phyloP scores from a whole-genome alignment of 2,888 invertebrate species.

The Andrena minutula region DNA sequence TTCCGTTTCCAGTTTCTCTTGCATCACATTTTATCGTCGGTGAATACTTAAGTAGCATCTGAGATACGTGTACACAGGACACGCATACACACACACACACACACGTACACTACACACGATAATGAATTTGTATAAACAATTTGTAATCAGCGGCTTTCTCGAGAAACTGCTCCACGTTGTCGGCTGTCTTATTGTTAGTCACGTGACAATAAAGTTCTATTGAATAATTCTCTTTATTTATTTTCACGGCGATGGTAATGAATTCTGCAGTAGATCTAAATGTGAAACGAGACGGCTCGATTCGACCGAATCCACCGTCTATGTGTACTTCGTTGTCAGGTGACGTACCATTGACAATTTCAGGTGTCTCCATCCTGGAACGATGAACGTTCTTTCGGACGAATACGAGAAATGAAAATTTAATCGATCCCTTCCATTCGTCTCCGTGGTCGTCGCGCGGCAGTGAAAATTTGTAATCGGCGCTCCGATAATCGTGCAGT shows the following conservation, averaged over 20 bases:
- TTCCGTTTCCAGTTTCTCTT: slow-evolving; percentile 38
- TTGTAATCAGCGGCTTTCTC: slow-evolving; percentile 73
- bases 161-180: slow-evolving; percentile 64
- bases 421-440: slow-evolving; percentile 19
- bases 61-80: slow-evolving; percentile 12
- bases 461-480: slow-evolving; percentile 40
- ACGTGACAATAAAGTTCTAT: slow-evolving; percentile 79
- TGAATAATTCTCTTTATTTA: slow-evolving; percentile 58
- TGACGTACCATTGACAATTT: slow-evolving; percentile 33
- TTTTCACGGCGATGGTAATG: slow-evolving; percentile 24
- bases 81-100: slow-evolving; percentile 11
- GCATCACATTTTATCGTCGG: slow-evolving; percentile 41
- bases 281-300: slow-evolving; percentile 6
- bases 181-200: slow-evolving; percentile 75
- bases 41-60: slow-evolving; percentile 48
- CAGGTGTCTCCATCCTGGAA: slow-evolving; percentile 23
- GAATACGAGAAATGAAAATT: slow-evolving; percentile 42
- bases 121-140: slow-evolving; percentile 75
- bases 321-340: slow-evolving; percentile 37
- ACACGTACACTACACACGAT: slow-evolving; percentile 28
- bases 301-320: slow-evolving; percentile 25
- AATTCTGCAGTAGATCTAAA: not conserved
- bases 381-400: slow-evolving; percentile 32
- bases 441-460: slow-evolving; percentile 5
- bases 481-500: slow-evolving; percentile 24